Conservation (phyloP, 2,888 invertebrate genomes). For the Mythimna pallens region DNA sequence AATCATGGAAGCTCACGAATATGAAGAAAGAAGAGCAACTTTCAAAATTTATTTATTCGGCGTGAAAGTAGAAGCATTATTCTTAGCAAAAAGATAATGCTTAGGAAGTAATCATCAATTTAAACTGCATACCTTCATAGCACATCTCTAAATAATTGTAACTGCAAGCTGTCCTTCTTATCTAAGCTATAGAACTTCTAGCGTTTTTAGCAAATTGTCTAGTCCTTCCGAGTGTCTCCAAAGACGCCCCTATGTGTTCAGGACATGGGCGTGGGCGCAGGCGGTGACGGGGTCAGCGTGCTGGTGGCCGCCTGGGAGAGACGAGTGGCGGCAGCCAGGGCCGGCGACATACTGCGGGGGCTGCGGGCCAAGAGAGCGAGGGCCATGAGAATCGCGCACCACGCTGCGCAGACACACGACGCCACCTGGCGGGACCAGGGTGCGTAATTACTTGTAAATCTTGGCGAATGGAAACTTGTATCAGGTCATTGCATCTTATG, state of each 20-base stretch:
- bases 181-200: background rate
- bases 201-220: background rate
- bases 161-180: background rate
- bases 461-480: background rate
- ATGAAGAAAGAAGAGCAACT: background rate
- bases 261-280: slow-evolving; percentile 78
- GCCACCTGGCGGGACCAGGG: slow-evolving; percentile 93
- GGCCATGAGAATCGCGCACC: slow-evolving; percentile 90
- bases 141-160: background rate
- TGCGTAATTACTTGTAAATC: slow-evolving; percentile 63
- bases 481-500: no score
- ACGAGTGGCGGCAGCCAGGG: slow-evolving; percentile 91
- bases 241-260: slow-evolving; percentile 59
- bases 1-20: background rate
- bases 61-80: background rate
- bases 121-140: background rate
- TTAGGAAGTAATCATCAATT: background rate
- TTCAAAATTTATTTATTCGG: background rate
- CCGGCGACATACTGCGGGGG: slow-evolving; percentile 92
- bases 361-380: slow-evolving; percentile 90
- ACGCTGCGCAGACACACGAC: slow-evolving; percentile 83
- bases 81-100: background rate
- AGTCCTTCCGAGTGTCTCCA: slow-evolving; percentile 28
- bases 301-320: slow-evolving; percentile 93
- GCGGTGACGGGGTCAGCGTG: slow-evolving; percentile 89